phyloP scores from a whole-genome alignment of 2,113 vertebrate species.

The Eulemur macaco region DNA sequence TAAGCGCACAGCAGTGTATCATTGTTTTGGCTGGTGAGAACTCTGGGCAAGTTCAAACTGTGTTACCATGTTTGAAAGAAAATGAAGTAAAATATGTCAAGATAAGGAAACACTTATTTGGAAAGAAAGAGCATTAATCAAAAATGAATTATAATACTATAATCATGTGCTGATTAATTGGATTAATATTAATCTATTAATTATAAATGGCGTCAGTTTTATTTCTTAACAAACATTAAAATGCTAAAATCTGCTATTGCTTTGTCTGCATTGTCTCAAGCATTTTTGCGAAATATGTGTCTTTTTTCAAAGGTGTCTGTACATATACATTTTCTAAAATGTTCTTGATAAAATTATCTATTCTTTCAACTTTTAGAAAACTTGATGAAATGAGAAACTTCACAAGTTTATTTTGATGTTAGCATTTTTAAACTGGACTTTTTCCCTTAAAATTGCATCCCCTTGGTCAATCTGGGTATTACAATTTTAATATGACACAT shows the following conservation, averaged over 20 bases:
- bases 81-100: not conserved
- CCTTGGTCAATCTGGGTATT: conserved; percentile 8
- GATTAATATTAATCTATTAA: not conserved
- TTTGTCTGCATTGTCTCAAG: not conserved
- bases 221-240: conserved; percentile 16
- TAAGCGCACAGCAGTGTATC: not conserved
- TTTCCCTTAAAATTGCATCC: not conserved
- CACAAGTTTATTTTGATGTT: not conserved
- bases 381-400: not conserved
- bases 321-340: not conserved
- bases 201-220: not conserved
- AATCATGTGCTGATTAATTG: not conserved
- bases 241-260: not conserved
- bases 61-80: not conserved
- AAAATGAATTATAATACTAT: not conserved
- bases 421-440: conserved; percentile 36
- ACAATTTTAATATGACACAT: conserved; percentile 48
- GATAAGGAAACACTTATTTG: not conserved
- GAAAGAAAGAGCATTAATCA: not conserved
- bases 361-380: conserved; percentile 18
- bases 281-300: not conserved
- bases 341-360: not conserved
- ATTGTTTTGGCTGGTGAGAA: not conserved
- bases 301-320: not conserved
- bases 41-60: not conserved